Conservation (phyloP, 2,888 invertebrate genomes). For the Tetranychus truncatus region DNA sequence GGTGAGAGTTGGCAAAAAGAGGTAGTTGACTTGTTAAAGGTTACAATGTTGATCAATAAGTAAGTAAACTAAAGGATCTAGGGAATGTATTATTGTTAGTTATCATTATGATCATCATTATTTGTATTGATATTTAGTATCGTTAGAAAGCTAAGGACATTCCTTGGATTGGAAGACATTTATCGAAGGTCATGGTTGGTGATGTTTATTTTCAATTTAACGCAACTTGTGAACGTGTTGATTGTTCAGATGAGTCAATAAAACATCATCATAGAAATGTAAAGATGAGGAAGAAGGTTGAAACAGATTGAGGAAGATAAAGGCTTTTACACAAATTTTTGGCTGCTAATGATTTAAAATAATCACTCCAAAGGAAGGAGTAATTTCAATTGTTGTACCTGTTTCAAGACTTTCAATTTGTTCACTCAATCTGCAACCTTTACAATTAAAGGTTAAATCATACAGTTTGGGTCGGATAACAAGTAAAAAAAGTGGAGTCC, state of each 20-base stretch:
- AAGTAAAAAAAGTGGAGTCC: too few species aligned
- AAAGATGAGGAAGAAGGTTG: background rate
- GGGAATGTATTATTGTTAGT: background rate
- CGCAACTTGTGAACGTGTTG: background rate
- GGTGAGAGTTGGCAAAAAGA: background rate
- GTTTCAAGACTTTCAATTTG: too few species aligned
- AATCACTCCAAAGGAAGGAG: too few species aligned
- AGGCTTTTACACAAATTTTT: too few species aligned
- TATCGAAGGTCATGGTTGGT: constrained; percentile 1
- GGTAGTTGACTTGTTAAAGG: background rate
- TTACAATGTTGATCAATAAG: background rate
- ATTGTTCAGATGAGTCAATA: background rate
- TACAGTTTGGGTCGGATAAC: too few species aligned
- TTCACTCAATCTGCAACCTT: too few species aligned
- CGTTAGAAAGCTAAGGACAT: background rate
- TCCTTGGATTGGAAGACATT: background rate
- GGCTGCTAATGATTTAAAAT: too few species aligned
- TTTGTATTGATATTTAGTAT: background rate
- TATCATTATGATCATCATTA: background rate
- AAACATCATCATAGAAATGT: background rate
- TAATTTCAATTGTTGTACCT: too few species aligned
- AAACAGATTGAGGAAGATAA: too few species aligned
- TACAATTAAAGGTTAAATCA: too few species aligned
- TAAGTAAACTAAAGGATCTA: background rate
- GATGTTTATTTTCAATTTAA: background rate